Conservation (phyloP, 2,113 vertebrate genomes). For the Trogon melanurus region DNA sequence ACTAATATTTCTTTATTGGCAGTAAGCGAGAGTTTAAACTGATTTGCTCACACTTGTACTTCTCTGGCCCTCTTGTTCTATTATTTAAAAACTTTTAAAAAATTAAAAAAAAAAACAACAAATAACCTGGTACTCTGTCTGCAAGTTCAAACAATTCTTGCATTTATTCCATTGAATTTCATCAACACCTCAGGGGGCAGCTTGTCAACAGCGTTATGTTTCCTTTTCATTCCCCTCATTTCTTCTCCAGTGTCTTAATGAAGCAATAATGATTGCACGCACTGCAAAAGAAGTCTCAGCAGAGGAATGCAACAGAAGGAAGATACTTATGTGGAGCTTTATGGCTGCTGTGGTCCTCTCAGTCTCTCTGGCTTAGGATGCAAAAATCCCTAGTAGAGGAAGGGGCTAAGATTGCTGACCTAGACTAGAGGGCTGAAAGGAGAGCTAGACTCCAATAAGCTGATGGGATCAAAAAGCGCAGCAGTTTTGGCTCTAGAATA, state of each 20-base stretch:
- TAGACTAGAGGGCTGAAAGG: not conserved
- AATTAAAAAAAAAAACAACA: no score
- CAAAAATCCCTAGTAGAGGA: not conserved
- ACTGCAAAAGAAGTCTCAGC: not conserved
- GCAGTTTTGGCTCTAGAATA: not conserved
- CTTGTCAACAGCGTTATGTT: not conserved
- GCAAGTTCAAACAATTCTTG: not conserved
- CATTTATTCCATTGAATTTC: not conserved
- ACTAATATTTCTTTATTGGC: not conserved
- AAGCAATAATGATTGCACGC: rapidly evolving
- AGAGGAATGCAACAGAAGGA: not conserved
- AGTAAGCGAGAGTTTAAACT: not conserved
- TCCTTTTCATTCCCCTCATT: not conserved
- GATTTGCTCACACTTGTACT: not conserved
- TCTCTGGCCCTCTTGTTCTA: not conserved
- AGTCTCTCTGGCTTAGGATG: not conserved
- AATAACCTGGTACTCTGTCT: not conserved
- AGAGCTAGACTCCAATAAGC: not conserved
- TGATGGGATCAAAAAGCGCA: not conserved
- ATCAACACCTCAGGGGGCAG: not conserved
- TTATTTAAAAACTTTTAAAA: no score
- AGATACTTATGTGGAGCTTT: not conserved
- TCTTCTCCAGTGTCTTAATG: not conserved
- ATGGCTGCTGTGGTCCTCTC: not conserved
- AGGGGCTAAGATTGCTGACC: not conserved